Conservation (phyloP, 2,797 vertebrate species). For the Sebastes hopkinsi region DNA sequence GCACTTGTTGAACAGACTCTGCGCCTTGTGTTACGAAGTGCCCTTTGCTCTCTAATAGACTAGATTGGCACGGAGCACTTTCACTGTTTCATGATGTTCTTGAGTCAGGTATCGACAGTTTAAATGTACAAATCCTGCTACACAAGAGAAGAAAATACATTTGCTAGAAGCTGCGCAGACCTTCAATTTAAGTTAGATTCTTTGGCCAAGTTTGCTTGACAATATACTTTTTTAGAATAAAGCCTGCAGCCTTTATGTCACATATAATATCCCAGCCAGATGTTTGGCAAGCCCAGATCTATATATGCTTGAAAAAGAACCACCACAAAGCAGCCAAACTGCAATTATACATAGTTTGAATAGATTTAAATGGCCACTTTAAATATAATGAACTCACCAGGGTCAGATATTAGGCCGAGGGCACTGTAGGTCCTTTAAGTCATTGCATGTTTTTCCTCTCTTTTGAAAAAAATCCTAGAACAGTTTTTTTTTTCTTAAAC, state of each 20-base stretch:
- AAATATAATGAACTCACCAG: conserved; percentile 31
- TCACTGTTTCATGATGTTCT: neutral
- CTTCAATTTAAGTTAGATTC: neutral
- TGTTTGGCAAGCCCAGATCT: conserved; percentile 54
- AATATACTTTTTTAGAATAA: conserved; percentile 18
- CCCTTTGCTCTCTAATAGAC: conserved; percentile 68
- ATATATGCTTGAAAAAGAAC: conserved; percentile 40
- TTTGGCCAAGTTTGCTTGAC: conserved; percentile 12
- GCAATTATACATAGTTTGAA: conserved; percentile 57
- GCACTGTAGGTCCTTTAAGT: neutral
- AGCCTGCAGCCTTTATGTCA: conserved; percentile 24
- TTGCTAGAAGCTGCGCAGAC: conserved; percentile 1
- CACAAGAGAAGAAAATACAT: conserved; percentile 1
- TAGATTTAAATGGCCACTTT: conserved; percentile 49
- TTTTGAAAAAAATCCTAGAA: conserved; percentile 30
- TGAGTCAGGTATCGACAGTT: neutral
- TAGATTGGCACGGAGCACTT: neutral
- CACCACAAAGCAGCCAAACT: conserved; percentile 30
- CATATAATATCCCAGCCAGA: conserved; percentile 65
- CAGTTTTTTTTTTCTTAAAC: neutral
- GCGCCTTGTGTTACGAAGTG: conserved; percentile 69
- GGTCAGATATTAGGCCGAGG: conserved; percentile 42
- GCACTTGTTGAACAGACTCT: conserved; percentile 77
- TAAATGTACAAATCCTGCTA: neutral
- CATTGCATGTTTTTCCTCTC: conserved; percentile 19